Base-by-base conservation (phyloP, 2,113 vertebrate species). In the Serinus canaria region DNA sequence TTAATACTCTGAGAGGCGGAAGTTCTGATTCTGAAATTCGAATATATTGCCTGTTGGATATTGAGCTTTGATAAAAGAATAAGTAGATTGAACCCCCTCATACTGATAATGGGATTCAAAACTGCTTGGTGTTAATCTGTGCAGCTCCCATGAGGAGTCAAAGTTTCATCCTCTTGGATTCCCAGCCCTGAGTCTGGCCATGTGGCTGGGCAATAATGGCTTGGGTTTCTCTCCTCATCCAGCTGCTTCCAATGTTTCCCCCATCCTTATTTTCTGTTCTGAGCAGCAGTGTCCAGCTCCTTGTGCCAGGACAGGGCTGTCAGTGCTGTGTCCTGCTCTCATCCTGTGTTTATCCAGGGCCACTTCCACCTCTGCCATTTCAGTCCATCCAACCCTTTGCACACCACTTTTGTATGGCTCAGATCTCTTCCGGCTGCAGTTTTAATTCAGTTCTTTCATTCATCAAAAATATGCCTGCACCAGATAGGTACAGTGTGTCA, bases 341-440 rank as follows among this genome's bases (percentile, higher is more conserved):
- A 12, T 23, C 13, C 55, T n/a, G 21, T n/a, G 21, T n/a, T 58
- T 30, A 13, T 22, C 68, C 35, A 10, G 27, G 39, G 59, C 18
- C 9, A 30, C 76, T 89, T 53, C 20, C 44, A 21, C 37, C 81
- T 30, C 47, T 79, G 56, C 70, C 37, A 0, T 13, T 15, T 20
- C 43, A 43, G 35, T 52, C 69, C 81, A 46, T 2, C 37, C 7
- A 7, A 5, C 21, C 25, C 70, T 60, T 73, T 68, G 33, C n/a
- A 13, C n/a, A 8, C 41, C 31, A 9, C 1, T 28, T 68, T 35
- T 0, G 0, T 0, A 0, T 68, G 70, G n/a, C 35, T 79, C 47
- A 25, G 39, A 22, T n/a, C 47, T 70, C 43, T 43, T 62, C 46
- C 66, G 7, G 46, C 64, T 9, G 6, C 7, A 4, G 3, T 70